Evolutionary conservation across 2,113 vertebrate genomes (phyloP), one percentile per base, ranked within the genome.

Genomic region (Microcebus griseorufus): DNA sequence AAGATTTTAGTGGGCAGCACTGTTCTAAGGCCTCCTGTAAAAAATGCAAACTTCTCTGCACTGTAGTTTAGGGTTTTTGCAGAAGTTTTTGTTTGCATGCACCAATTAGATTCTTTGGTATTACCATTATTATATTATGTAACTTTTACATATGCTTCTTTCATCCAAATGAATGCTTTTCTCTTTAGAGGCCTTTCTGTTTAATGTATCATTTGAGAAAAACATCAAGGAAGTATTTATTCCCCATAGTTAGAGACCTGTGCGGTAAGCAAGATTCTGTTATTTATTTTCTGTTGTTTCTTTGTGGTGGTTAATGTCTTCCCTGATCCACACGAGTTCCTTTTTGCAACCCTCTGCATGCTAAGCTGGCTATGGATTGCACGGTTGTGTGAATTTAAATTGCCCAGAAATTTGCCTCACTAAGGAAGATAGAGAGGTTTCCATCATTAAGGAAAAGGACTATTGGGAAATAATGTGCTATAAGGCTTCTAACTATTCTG

Each of bases 371-470:
- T 64, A 37, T 72, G 89, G 87, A 67, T 73, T 85, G 23, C 29
- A 32, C 25, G 64, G 37, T 45, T 42, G 51, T 93, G 51, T 96
- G 92, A 83, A 93, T 97, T 97, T 89, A 93, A 97, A 89, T 96
- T 69, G 64, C 72, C 51, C 88, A 45, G 3, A 12, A 72, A 93
- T 95, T 96, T 94, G 34, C 81, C 37, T 81, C 88, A 84, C 53
- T 93, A 64, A 81, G 75, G 64, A 89, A 95, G 65, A 76, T 64
- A 39, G 10, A 95, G 92, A 72, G 16, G 84, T 83, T 85, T 83
- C 58, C 82, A 32, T 93, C 86, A 89, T 84, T 90, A 65, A 86
- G 75, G 67, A 65, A 94, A 87, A 39, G 64, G 51, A 76, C 90
- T 48, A 9, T 18, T 42, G 87, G 90, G 75, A 93, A 98, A 96